Percentiles rank a stretch among this genome's conserved stretches.
phyloP scores from a whole-genome alignment of 2,888 invertebrate genomes.

The Hydraecia micacea region DNA sequence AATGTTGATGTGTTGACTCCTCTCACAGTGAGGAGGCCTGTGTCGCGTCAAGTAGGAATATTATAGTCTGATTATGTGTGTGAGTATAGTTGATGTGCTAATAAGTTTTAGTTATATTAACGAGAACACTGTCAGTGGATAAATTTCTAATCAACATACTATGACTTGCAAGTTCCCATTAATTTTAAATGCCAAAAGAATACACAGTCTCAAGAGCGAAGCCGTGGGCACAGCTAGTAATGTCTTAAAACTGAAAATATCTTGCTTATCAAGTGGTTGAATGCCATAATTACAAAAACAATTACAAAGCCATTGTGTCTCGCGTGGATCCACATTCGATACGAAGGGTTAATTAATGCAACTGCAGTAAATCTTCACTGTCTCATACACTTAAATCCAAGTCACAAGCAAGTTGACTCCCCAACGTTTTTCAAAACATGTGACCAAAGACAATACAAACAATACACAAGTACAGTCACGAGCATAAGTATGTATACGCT shows the following conservation, averaged over 20 bases:
- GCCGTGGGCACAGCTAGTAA: background rate
- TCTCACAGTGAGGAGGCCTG: too few species aligned
- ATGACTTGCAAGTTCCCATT: background rate
- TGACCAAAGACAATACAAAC: conserved; percentile 5
- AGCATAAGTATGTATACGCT: too few species aligned
- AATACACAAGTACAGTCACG: conserved; percentile 14
- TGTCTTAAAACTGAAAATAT: background rate
- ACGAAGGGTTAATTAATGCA: too few species aligned
- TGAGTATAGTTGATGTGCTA: background rate
- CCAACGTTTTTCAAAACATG: background rate
- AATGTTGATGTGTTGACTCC: too few species aligned
- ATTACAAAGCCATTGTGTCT: too few species aligned
- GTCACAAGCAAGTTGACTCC: background rate
- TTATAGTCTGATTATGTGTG: too few species aligned
- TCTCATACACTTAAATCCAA: too few species aligned
- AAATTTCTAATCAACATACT: background rate
- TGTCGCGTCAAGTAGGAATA: too few species aligned
- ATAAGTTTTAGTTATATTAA: background rate
- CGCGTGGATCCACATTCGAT: too few species aligned
- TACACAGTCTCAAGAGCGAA: background rate
- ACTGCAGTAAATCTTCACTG: background rate
- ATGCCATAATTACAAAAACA: too few species aligned
- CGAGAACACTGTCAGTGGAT: background rate
- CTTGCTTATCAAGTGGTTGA: background rate
- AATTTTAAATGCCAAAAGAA: background rate